phyloP scores from a whole-genome alignment of 2,888 invertebrate genomes.

The Notodonta ziczac region DNA sequence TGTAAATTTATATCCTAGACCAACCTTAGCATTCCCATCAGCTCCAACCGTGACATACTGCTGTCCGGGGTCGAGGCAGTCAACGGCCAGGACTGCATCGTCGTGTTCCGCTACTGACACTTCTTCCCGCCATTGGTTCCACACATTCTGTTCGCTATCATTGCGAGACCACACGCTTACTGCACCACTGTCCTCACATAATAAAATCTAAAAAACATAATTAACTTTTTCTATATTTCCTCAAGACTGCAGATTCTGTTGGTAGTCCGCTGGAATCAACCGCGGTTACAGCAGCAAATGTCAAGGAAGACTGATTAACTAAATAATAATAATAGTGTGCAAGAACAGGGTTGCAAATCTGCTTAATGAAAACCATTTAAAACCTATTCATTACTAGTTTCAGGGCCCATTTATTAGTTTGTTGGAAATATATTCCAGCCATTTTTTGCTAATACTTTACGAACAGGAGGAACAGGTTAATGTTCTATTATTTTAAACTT shows the following conservation, averaged over 20 bases:
- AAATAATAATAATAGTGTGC: too few relatives aligned
- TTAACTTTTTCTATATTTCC: background rate
- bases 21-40: slow-evolving; percentile 78
- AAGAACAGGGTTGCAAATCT: too few relatives aligned
- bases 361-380: too few relatives aligned
- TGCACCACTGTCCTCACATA: slow-evolving; percentile 77
- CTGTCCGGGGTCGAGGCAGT: slow-evolving; percentile 60
- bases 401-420: too few relatives aligned
- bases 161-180: slow-evolving; percentile 66
- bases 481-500: too few relatives aligned
- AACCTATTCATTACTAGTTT: too few relatives aligned
- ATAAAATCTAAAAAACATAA: slow-evolving; percentile 58
- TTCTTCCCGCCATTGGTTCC: slow-evolving; percentile 68
- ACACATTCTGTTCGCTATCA: slow-evolving; percentile 45
- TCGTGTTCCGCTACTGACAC: slow-evolving; percentile 74
- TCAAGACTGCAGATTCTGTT: background rate
- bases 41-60: slow-evolving; percentile 75
- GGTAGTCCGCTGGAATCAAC: too few relatives aligned
- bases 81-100: slow-evolving; percentile 62
- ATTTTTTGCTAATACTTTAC: too few relatives aligned
- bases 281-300: too few relatives aligned
- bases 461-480: too few relatives aligned
- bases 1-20: background rate
- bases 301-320: too few relatives aligned
- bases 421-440: too few relatives aligned